Base-by-base conservation (phyloP, 2,113 vertebrate genomes). In the Periophthalmus modestus region DNA sequence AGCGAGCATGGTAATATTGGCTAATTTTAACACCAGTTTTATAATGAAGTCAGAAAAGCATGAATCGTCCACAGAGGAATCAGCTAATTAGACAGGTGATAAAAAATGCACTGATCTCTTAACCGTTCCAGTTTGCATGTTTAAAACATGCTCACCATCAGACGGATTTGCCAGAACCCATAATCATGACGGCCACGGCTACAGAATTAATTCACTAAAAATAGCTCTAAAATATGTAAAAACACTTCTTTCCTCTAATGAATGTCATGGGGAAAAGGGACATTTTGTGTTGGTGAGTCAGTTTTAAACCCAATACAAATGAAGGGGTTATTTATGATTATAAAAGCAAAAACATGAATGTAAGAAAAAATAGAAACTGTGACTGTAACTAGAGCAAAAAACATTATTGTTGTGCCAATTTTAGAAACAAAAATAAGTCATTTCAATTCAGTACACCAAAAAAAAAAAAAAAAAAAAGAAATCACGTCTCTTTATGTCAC, bases 21-120 rank as follows among this genome's bases (percentile, higher is more conserved):
- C 21, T 58, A 23, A 58, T 58, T 58, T 58, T 58, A 58, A 7
- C 21, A 58, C 55, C 21, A 58, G 24, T 61, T 61, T 61, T 61
- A 33, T 61, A 61, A 36, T 62, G 15, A 62, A 34, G 16, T 62
- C 59, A 62, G 24, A 34, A 62, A 62, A 62, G 5, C 28, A 62
- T 34, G 24, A 62, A 34, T 18, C 5, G 28, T 18, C 59, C 59
- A 34, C 59, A 34, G 15, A 18, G 59, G 57, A 14, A 28, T 59
- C 0, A 62, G 24, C 59, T 62, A 62, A 62, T 62, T 62, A 34
- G 28, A 62, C 59, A 62, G 28, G 59, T 62, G 59, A 62, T 62
- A 16, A 62, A 62, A 62, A 62, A 62, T 34, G 23, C 57, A 62
- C 14, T 33, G 13, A 28, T 24, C 57, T 24, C 13, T 11, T 28